Conservation (phyloP, 2,797 vertebrate species). For the Spinibarbus caldwelli region DNA sequence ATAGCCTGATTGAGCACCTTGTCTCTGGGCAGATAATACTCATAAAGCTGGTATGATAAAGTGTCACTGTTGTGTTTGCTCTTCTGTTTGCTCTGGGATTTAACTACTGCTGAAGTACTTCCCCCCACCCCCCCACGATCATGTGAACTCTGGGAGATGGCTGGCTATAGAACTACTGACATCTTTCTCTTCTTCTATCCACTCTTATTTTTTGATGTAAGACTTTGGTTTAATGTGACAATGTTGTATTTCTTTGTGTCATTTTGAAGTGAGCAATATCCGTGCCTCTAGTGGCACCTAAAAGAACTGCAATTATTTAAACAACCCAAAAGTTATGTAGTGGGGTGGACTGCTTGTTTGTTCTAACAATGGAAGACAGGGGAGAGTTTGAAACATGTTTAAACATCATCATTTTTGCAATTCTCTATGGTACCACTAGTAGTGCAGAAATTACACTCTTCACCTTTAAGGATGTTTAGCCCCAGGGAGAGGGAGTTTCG, state of each 20-base stretch:
- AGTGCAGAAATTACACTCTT: slow-evolving; percentile 14
- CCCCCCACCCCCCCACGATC: slow-evolving; percentile 32
- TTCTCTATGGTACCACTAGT: background rate
- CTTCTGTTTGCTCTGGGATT: slow-evolving; percentile 66
- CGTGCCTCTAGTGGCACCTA: background rate
- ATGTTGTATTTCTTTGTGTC: slow-evolving; percentile 2
- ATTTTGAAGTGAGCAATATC: background rate
- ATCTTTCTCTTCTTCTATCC: slow-evolving; percentile 4
- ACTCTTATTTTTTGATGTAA: background rate
- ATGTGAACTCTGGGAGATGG: slow-evolving; percentile 38
- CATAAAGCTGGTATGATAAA: slow-evolving; percentile 72
- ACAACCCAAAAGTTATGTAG: background rate
- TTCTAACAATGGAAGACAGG: background rate
- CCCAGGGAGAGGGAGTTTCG: slow-evolving; percentile 32
- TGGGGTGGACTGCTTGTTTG: background rate
- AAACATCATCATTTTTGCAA: background rate
- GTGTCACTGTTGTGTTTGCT: slow-evolving; percentile 60
- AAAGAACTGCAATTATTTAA: background rate
- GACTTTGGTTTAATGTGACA: background rate
- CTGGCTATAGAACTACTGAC: slow-evolving; percentile 11
- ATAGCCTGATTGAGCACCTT: slow-evolving; percentile 63
- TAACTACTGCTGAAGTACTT: slow-evolving; percentile 53
- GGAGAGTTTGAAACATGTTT: background rate
- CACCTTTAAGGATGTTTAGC: slow-evolving; percentile 33
- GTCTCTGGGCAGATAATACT: slow-evolving; percentile 66